Percentiles rank a stretch among this genome's conserved stretches.
phyloP scores from a whole-genome alignment of 1,140 invertebrate genomes.

The Mycetomoellerius zeteki region DNA sequence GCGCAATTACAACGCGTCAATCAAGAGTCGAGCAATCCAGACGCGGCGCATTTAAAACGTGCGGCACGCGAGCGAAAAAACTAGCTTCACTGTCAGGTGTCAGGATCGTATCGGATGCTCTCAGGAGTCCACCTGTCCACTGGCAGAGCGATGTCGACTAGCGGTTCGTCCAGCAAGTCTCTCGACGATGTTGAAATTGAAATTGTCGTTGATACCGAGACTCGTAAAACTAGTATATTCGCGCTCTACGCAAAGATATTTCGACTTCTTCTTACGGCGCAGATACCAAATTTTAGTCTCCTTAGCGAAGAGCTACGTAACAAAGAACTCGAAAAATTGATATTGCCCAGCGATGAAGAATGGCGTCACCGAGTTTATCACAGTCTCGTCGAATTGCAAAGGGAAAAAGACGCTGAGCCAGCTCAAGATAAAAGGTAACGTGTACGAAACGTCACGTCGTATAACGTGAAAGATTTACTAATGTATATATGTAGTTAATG shows the following conservation, averaged over 20 bases:
- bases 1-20: constrained; percentile 3
- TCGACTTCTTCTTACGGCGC: constrained; percentile 77
- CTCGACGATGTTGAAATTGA: constrained; percentile 13
- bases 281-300: constrained; percentile 57
- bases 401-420: constrained; percentile 80
- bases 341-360: constrained; percentile 91
- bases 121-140: too few species aligned
- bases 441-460: background rate
- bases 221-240: constrained; percentile 75
- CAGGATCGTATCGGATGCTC: too few species aligned
- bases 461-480: too few species aligned
- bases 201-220: background rate
- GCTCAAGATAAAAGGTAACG: constrained; percentile 52
- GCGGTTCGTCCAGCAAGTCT: background rate
- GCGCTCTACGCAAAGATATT: constrained; percentile 80
- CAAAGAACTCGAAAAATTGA: constrained; percentile 81
- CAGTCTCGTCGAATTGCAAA: constrained; percentile 91
- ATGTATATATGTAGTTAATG: too few species aligned
- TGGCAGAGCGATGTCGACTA: background rate
- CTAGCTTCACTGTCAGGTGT: too few species aligned
- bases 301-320: constrained; percentile 62
- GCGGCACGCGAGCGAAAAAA: background rate
- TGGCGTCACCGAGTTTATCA: constrained; percentile 92
- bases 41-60: background rate
- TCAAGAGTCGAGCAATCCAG: constrained; percentile 5